Evolutionary conservation across 2,888 invertebrate species (phyloP).

Genomic region (Drosophila anomelani): DNA sequence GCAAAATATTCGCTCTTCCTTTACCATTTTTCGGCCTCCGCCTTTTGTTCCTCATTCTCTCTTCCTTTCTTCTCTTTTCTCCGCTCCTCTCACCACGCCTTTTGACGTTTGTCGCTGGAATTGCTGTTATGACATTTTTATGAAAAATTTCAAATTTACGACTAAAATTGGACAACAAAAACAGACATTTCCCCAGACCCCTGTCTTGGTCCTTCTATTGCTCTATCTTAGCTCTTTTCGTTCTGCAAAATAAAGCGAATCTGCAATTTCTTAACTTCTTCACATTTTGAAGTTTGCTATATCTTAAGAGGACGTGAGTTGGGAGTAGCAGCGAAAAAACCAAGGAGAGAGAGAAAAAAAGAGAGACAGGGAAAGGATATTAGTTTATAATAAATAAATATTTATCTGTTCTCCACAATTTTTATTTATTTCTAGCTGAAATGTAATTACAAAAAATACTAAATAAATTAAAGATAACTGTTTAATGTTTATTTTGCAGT

Average conservation of each 20-base stretch:
- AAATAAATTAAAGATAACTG: not conserved
- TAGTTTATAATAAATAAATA: too few relatives aligned
- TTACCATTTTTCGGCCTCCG: slow-evolving; percentile 37
- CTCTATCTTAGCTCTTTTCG: slow-evolving; percentile 35
- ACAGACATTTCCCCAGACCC: slow-evolving; percentile 43
- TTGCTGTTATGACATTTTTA: slow-evolving; percentile 82
- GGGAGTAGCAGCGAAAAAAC: not conserved
- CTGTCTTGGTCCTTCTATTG: not conserved
- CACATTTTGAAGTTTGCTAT: slow-evolving; percentile 23
- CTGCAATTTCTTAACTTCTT: slow-evolving; percentile 49
- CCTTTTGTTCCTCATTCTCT: slow-evolving; percentile 51
- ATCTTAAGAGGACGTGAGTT: not conserved
- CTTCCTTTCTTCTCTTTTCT: slow-evolving; percentile 30
- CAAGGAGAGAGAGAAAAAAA: too few relatives aligned
- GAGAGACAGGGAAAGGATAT: too few relatives aligned
- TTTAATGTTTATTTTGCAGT: not conserved
- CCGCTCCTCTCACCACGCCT: slow-evolving; percentile 38
- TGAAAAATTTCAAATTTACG: slow-evolving; percentile 81
- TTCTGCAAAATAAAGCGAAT: slow-evolving; percentile 55
- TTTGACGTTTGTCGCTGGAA: slow-evolving; percentile 61
- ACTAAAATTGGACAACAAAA: slow-evolving; percentile 70
- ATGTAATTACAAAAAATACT: not conserved
- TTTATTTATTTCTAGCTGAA: too few relatives aligned
- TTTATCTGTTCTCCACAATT: too few relatives aligned
- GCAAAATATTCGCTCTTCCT: slow-evolving; percentile 56